phyloP scores from a whole-genome alignment of 2,797 vertebrate genomes.

The Phataginus tricuspis region DNA sequence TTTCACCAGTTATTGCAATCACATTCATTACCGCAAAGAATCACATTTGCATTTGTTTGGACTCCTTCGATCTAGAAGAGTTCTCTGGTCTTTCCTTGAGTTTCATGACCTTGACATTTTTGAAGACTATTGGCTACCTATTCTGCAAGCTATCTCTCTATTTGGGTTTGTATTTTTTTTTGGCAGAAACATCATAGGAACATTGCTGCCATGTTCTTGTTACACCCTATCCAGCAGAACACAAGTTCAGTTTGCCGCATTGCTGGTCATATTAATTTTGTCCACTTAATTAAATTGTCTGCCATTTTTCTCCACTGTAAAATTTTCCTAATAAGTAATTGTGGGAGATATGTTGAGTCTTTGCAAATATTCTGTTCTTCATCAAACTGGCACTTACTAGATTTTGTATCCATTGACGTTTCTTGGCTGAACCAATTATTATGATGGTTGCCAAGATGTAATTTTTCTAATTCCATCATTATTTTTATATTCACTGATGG shows the following conservation, averaged over 20 bases:
- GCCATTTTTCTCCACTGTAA: not conserved
- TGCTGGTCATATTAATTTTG: not conserved
- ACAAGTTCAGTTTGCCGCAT: not conserved
- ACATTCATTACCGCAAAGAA: not conserved
- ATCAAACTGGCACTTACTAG: not conserved
- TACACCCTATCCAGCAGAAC: not conserved
- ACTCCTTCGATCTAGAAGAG: not conserved
- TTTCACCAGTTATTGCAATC: not conserved
- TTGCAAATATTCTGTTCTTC: not conserved
- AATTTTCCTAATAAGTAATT: not conserved
- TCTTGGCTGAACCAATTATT: not conserved
- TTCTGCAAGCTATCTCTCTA: not conserved
- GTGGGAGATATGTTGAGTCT: not conserved
- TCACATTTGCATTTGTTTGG: not conserved
- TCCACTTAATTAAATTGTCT: not conserved
- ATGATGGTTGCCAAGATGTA: not conserved
- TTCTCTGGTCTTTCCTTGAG: not conserved
- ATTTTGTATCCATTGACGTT: not conserved
- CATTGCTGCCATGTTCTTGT: not conserved
- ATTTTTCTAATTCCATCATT: not conserved
- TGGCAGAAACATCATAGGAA: not conserved
- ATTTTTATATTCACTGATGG: not conserved
- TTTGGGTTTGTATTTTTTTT: not conserved
- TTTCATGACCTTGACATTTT: not conserved
- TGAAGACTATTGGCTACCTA: not conserved